These are phyloP conservation scores for Phengaris alcon DNA, from an alignment of 2,888 invertebrate genomes.

Conservation along the genomic window DNA sequence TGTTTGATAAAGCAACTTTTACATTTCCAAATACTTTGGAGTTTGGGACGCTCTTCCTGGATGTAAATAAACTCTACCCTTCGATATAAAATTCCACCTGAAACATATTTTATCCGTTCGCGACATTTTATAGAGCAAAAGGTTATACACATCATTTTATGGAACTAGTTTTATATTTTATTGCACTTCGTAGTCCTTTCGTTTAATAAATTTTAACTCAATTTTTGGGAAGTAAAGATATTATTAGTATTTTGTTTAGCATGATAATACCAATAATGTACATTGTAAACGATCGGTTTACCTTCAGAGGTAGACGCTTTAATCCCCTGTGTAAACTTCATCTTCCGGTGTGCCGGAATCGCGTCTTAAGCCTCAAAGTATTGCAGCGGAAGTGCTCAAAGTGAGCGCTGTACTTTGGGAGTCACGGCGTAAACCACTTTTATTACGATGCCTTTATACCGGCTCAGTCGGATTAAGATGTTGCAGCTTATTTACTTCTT, in stretches of 20 bases:
- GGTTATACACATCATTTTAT: background rate
- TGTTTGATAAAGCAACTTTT: slow-evolving; percentile 21
- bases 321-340: slow-evolving; percentile 70
- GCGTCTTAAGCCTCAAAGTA: slow-evolving; percentile 49
- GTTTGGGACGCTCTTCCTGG: slow-evolving; percentile 7
- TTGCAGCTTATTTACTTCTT: slow-evolving; percentile 11
- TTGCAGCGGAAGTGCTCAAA: slow-evolving; percentile 34
- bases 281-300: background rate
- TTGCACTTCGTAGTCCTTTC: no score
- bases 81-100: slow-evolving; percentile 12
- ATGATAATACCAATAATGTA: background rate
- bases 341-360: slow-evolving; percentile 56
- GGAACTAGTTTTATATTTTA: no score
- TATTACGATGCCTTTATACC: slow-evolving; percentile 27
- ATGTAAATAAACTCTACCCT: slow-evolving; percentile 21
- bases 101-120: slow-evolving; percentile 12
- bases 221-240: background rate
- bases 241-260: background rate
- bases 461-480: slow-evolving; percentile 12
- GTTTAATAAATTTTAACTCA: no score
- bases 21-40: slow-evolving; percentile 19
- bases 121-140: background rate
- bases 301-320: slow-evolving; percentile 38
- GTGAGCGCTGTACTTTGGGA: slow-evolving; percentile 34
- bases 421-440: slow-evolving; percentile 45